Percentiles rank a stretch among this genome's conserved stretches.
phyloP scores from a whole-genome alignment of 35 echinoderm and acorn worm genomes.

The Amphiura filiformis region DNA sequence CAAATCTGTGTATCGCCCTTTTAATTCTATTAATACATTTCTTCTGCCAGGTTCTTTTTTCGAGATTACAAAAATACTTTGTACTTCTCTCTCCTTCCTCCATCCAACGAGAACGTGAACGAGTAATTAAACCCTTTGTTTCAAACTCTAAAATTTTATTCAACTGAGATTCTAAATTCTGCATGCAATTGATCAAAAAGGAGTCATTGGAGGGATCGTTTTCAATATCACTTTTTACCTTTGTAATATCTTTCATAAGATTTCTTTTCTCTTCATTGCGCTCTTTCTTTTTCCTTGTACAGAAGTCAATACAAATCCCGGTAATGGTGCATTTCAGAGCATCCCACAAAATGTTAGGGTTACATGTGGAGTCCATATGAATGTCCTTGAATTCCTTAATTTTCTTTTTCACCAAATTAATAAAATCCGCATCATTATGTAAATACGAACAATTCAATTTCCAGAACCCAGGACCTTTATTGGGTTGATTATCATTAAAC shows the following conservation, averaged over 20 bases:
- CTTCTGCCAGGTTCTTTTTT: constrained; percentile 4
- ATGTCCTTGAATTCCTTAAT: constrained; percentile 17
- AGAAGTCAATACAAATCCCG: constrained; percentile 16
- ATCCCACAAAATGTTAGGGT: constrained; percentile 24
- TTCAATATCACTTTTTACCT: neutral
- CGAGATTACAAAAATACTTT: constrained; percentile 37
- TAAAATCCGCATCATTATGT: constrained; percentile 34
- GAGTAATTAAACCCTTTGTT: constrained; percentile 32
- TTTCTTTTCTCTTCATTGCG: constrained; percentile 5
- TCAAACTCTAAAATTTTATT: constrained; percentile 27
- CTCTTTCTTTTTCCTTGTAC: constrained; percentile 21
- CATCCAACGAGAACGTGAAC: constrained; percentile 30
- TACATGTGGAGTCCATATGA: constrained; percentile 2
- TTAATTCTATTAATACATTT: constrained; percentile 15
- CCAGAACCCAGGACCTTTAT: constrained; percentile 14
- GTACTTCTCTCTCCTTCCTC: constrained; percentile 43
- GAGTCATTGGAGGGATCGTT: neutral
- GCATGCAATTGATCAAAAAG: neutral
- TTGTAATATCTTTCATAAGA: neutral
- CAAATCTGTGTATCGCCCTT: neutral
- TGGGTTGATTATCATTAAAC: constrained; percentile 16
- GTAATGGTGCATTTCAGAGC: constrained; percentile 21
- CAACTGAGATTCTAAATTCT: neutral
- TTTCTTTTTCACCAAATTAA: neutral
- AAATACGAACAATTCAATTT: constrained; percentile 32